Evolutionary conservation across 53 echinoderm and acorn worm species (phyloP).

Genomic region (Astropecten irregularis): DNA sequence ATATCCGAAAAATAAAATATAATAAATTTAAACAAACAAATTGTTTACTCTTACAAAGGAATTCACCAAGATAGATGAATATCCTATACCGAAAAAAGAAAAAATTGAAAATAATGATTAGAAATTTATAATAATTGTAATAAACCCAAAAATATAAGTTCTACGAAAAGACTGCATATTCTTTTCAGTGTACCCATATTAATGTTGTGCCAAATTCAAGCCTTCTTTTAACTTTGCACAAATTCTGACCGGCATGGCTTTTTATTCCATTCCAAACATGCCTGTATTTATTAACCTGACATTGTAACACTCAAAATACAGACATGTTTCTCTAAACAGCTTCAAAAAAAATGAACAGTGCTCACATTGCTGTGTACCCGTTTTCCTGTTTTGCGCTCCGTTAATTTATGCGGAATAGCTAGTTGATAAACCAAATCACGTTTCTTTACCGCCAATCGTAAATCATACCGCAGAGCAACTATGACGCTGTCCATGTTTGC

Average conservation of each 20-base stretch:
- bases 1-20: not conserved
- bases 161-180: not conserved
- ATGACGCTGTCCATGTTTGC: no score
- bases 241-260: slow-evolving; percentile 23
- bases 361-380: slow-evolving; percentile 46
- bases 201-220: not conserved
- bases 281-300: no score
- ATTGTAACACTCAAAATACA: not conserved
- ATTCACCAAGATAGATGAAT: no score
- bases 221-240: not conserved
- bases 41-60: no score
- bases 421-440: not conserved
- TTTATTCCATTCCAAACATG: slow-evolving; percentile 1
- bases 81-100: no score
- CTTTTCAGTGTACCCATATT: no score
- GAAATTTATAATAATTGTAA: no score
- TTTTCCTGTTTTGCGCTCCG: slow-evolving; percentile 25
- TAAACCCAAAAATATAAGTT: no score
- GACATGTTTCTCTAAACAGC: not conserved
- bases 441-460: not conserved
- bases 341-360: not conserved
- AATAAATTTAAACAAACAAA: not conserved
- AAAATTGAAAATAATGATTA: no score
- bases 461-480: no score
- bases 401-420: slow-evolving; percentile 2